Base-by-base conservation (phyloP, 2,888 invertebrate genomes). In the Serripes groenlandicus region DNA sequence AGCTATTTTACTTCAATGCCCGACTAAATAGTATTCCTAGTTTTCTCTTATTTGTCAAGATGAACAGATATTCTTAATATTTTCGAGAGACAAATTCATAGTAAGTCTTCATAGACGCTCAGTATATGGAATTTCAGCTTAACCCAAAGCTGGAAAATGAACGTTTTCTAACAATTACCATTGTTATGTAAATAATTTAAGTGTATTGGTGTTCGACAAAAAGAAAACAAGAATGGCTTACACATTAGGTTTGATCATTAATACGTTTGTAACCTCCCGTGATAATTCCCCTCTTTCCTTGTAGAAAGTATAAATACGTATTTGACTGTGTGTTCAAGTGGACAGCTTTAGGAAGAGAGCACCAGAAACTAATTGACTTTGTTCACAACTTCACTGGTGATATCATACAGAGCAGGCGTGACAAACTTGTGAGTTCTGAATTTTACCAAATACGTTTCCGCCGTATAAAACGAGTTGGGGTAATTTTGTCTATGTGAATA, bases 301-400 rank as follows among this genome's bases (percentile, higher is more conserved):
- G n/a, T n/a, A n/a, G n/a, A n/a, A n/a, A n/a, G n/a, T n/a, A n/a
- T n/a, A n/a, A 4, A 3, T 32, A 52, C 15, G 30, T 23, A 4
- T 52, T 54, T 15, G 83, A 86, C 69, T 78, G 54, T 4, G 69
- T 81, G 7, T 86, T 66, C 54, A 54, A 74, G 7, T 26, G 30
- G n/a, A 76, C 62, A 2, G 21, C 64, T n/a, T 1, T 30, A 0
- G 86, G 86, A 2, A 73, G 70, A 77, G 76, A 75, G 28, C 77
- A 74, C 35, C 60, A 49, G 28, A 23, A 66, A 18, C 35, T 81
- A 0, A 75, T 78, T 68, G 78, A 81, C 21, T 73, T 73, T 58
- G 78, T 78, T 5, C 86, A 83, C 71, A 28, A 75, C 11, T 78
- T 83, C 15, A 80, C 86, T 21, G 74, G 75, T n/a, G 49, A 76